Conservation (phyloP, 2,888 invertebrate species). For the Drosophila colorata region DNA sequence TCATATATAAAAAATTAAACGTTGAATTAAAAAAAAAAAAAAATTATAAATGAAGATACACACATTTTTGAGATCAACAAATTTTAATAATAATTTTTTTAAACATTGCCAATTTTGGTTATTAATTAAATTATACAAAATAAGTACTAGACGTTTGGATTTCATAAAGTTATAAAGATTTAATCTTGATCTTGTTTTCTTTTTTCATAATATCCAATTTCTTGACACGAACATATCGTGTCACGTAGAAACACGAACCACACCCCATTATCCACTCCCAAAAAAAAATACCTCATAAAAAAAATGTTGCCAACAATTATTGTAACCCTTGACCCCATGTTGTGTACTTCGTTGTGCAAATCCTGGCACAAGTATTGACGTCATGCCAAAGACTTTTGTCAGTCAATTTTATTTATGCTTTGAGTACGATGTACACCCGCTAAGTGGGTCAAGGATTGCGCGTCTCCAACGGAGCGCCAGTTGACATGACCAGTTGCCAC, state of each 20-base stretch:
- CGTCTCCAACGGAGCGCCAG: constrained; percentile 14
- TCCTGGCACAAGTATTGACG: constrained; percentile 50
- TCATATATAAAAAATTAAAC: no score
- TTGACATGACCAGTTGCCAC: constrained; percentile 12
- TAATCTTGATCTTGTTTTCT: no score
- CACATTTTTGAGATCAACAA: no score
- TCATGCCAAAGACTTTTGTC: constrained; percentile 37
- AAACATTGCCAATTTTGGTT: no score
- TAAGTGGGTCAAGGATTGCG: constrained; percentile 73
- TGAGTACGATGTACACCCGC: constrained; percentile 2
- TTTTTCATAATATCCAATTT: background rate
- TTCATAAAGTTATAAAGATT: no score
- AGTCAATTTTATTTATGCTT: constrained; percentile 30
- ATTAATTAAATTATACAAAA: no score
- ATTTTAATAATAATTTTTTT: no score
- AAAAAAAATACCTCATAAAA: background rate
- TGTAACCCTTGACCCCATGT: constrained; percentile 40
- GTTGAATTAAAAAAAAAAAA: no score
- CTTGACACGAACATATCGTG: background rate
- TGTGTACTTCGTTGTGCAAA: constrained; percentile 9
- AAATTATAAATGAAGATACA: no score
- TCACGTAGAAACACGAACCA: background rate
- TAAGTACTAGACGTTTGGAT: no score
- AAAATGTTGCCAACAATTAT: background rate
- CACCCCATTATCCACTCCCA: no score